These are phyloP conservation scores for Pipistrellus pygmaeus DNA, from an alignment of 2,797 vertebrate species.

Conservation along the genomic window DNA sequence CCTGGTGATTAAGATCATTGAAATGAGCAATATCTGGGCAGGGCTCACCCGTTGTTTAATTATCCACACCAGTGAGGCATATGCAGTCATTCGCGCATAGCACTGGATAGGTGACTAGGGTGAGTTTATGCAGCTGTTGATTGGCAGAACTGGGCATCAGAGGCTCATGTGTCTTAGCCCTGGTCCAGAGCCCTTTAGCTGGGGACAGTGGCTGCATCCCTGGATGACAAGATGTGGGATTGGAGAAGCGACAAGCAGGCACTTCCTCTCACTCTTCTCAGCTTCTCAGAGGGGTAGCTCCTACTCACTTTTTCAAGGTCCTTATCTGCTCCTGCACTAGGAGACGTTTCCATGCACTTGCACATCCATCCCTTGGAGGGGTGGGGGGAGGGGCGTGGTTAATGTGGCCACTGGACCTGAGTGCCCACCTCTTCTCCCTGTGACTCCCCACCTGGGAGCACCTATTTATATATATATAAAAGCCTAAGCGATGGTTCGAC, in stretches of 20 bases:
- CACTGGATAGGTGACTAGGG: background rate
- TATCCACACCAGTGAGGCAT: rapidly evolving
- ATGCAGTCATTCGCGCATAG: background rate
- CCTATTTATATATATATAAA: background rate
- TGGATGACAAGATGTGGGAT: background rate
- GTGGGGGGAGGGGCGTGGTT: conserved; percentile 59
- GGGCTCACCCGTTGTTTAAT: background rate
- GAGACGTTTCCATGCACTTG: conserved; percentile 44
- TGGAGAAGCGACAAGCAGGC: background rate
- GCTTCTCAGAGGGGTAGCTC: conserved; percentile 26
- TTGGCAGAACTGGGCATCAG: background rate
- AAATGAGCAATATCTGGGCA: background rate
- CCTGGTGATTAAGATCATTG: background rate
- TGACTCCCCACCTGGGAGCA: conserved; percentile 71
- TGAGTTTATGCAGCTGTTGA: rapidly evolving
- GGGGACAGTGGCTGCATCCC: background rate
- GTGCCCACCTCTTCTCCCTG: background rate
- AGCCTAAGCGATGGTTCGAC: no score
- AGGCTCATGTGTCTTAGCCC: no score
- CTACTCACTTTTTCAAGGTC: conserved; percentile 46
- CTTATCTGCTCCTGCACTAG: conserved; percentile 43
- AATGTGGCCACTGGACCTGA: conserved; percentile 1
- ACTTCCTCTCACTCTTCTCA: conserved; percentile 68
- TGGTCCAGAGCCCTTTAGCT: background rate
- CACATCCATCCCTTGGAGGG: background rate